These are phyloP conservation scores for Apostichopus parvimensis DNA, from an alignment of 35 echinoderm and acorn worm species.

Conservation along the genomic window DNA sequence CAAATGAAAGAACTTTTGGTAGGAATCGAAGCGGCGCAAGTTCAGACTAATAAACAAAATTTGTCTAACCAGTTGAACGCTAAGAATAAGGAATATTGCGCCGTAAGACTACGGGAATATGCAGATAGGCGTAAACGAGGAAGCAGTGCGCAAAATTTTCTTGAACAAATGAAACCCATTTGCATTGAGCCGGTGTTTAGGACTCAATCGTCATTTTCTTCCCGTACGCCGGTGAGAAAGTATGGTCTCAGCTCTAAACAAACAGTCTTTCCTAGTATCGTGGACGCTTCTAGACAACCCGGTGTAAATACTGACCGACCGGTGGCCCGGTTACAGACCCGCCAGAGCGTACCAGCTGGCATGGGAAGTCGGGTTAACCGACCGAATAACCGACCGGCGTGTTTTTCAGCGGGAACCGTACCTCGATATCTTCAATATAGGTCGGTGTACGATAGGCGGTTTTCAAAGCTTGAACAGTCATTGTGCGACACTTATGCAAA, in stretches of 20 bases:
- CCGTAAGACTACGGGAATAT: conserved; percentile 64
- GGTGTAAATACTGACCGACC: not conserved
- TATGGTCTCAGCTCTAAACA: not conserved
- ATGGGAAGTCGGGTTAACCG: not conserved
- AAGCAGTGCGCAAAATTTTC: conserved; percentile 35
- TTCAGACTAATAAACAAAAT: conserved; percentile 59
- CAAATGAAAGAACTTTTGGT: conserved; percentile 86
- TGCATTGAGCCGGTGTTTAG: conserved; percentile 65
- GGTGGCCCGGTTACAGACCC: not conserved
- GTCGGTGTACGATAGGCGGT: conserved; percentile 77
- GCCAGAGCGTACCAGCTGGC: conserved; percentile 7
- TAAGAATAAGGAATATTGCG: conserved; percentile 53
- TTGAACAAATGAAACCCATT: conserved; percentile 78
- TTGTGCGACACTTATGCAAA: conserved; percentile 53
- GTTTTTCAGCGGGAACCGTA: conserved; percentile 42
- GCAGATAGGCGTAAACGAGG: conserved; percentile 57
- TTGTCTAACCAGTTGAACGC: conserved; percentile 41
- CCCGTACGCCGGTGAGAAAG: not conserved
- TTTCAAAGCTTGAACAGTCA: conserved; percentile 63
- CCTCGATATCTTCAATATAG: conserved; percentile 79
- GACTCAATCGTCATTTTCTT: conserved; percentile 63
- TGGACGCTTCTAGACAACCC: conserved; percentile 10
- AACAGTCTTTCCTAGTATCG: conserved; percentile 37
- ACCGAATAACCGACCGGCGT: conserved; percentile 25
- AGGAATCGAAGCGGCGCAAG: conserved; percentile 69